These are phyloP conservation scores for Pygmarrhopalites habei DNA, from an alignment of 1,140 invertebrate genomes.

Conservation along the genomic window DNA sequence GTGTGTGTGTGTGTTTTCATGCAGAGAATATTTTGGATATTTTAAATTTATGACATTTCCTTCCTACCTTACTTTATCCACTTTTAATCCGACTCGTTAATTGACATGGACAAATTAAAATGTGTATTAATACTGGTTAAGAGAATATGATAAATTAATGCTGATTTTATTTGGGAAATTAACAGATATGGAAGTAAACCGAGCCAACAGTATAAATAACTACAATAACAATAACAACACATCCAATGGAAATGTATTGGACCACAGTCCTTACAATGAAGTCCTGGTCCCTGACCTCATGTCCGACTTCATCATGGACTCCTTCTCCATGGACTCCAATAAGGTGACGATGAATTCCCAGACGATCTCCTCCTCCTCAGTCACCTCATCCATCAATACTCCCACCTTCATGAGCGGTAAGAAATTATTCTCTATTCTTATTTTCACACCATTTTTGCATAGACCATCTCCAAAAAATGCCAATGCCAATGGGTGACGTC, in stretches of 20 bases:
- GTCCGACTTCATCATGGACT: conserved; percentile 54
- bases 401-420: conserved; percentile 37
- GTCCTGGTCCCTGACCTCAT: conserved; percentile 49
- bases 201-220: not conserved
- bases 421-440: too few relatives aligned
- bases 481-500: too few relatives aligned
- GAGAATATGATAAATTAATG: too few relatives aligned
- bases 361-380: conserved; percentile 35
- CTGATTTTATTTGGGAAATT: too few relatives aligned
- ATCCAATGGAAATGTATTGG: not conserved
- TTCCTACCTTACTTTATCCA: too few relatives aligned
- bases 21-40: too few relatives aligned
- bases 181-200: conserved; percentile 34
- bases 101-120: too few relatives aligned
- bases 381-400: conserved; percentile 27
- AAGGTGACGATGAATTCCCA: conserved; percentile 32
- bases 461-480: not conserved
- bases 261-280: conserved; percentile 2
- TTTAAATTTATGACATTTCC: too few relatives aligned
- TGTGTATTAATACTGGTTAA: too few relatives aligned
- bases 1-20: too few relatives aligned
- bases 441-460: not conserved
- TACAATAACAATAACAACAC: not conserved
- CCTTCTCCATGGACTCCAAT: conserved; percentile 46
- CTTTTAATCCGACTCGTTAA: too few relatives aligned